phyloP scores from a whole-genome alignment of 2,113 vertebrate genomes.

The Phyllopteryx taeniolatus region DNA sequence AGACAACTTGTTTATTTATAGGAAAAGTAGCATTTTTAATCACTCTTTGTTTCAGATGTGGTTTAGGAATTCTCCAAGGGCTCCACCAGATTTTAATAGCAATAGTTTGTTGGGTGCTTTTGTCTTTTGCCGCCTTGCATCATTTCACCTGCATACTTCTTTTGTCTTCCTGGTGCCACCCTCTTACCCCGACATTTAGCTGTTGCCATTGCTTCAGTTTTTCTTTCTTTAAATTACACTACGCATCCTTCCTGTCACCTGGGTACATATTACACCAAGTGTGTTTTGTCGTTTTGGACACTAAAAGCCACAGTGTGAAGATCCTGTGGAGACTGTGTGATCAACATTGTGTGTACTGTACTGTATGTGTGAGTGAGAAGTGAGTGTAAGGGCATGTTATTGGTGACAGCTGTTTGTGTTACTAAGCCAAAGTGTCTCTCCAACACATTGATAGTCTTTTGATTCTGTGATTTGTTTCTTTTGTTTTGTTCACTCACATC shows the following conservation, averaged over 20 bases:
- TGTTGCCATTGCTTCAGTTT: slow-evolving; percentile 8
- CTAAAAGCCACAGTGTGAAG: slow-evolving; percentile 21
- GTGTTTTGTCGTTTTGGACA: not conserved
- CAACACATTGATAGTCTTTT: slow-evolving; percentile 21
- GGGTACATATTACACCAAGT: not conserved
- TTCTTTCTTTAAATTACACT: slow-evolving; percentile 4
- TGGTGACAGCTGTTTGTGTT: slow-evolving; percentile 25
- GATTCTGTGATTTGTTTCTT: slow-evolving; percentile 21
- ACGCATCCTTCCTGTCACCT: slow-evolving; percentile 6
- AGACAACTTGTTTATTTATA: slow-evolving; percentile 56
- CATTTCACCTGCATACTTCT: not conserved
- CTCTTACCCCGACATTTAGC: not conserved
- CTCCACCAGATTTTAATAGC: slow-evolving; percentile 59
- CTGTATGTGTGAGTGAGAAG: slow-evolving; percentile 9
- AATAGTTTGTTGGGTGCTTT: slow-evolving; percentile 36
- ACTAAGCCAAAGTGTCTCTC: slow-evolving; percentile 42
- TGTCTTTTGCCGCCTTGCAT: slow-evolving; percentile 5
- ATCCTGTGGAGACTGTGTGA: slow-evolving; percentile 24
- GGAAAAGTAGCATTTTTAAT: slow-evolving; percentile 37
- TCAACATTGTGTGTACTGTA: slow-evolving; percentile 27
- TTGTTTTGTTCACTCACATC: slow-evolving; percentile 13
- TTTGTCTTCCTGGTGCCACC: not conserved
- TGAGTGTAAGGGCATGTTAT: slow-evolving; percentile 9
- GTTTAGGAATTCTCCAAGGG: slow-evolving; percentile 47
- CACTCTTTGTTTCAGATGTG: slow-evolving; percentile 1